Base-by-base conservation (phyloP, 64 coral and sea anemone genomes). In the Trachythela sp. region DNA sequence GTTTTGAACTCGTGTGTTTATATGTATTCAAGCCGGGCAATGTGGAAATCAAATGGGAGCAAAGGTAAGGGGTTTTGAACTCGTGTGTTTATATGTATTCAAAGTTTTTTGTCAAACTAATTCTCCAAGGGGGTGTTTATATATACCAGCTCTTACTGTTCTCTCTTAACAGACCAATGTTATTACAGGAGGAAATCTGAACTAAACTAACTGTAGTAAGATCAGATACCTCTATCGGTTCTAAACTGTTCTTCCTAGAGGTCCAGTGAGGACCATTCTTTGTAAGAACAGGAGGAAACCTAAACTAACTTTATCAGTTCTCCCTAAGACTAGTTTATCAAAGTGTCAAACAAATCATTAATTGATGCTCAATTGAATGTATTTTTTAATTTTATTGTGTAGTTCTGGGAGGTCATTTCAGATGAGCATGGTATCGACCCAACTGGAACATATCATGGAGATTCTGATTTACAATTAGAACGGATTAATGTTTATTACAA, bases 21-120 rank as follows among this genome's bases (percentile, higher is more conserved):
- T n/a, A n/a, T n/a, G n/a, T 90, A 83, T 94, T 58, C 95, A 98
- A 93, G 91, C 93, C 8, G 95, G 95, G 58, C 95, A 98, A 70
- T 98, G 95, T 80, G 95, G 95, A 40, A 98, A 98, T 51, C 95
- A 98, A 89, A 98, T 98, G 43, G 95, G 95, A n/a, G 95, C 95
- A 15, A 98, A 98, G 95, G 95, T 35, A 40, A 36, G 15, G 68
- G 27, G 15, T 10, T 72, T 72, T 1, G 68, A 72, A 1, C 27
- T 72, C 27, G 32, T n/a, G n/a, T n/a, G n/a, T n/a, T n/a, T n/a
- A n/a, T 20, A 0, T 5, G 26, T 29, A 13, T 80, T 80, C 1
- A 34, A 80, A 80, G 13, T 35, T 1, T 37, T 80, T 80, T 9
- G 20, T 15, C 9, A 9, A 3, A 10, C 13, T 80, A 80, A 35